Percentiles rank a stretch among this genome's conserved stretches.
Conservation (phyloP, 2,113 vertebrate genomes). For the Typhlomys cinereus region DNA sequence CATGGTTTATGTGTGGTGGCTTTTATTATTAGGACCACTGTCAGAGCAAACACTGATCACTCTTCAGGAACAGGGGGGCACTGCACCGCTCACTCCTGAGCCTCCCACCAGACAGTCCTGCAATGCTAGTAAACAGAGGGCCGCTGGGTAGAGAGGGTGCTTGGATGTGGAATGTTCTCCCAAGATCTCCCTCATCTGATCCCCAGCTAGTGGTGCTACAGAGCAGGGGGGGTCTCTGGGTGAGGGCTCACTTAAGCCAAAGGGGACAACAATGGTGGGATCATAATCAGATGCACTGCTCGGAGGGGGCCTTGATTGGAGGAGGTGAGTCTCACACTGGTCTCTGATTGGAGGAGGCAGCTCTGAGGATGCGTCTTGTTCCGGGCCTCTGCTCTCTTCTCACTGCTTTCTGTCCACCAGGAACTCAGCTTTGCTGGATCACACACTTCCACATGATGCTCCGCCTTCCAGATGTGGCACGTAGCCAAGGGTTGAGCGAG, state of each 20-base stretch:
- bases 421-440: not conserved
- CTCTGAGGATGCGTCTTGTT: not conserved
- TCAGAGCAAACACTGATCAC: accelerated
- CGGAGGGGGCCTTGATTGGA: not conserved
- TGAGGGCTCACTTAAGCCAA: not conserved
- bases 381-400: not conserved
- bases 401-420: not conserved
- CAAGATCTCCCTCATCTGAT: not conserved
- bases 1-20: accelerated
- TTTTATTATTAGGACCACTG: not conserved
- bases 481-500: not conserved
- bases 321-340: not conserved
- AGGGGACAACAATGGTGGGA: not conserved
- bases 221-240: not conserved
- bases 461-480: not conserved
- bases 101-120: too few species aligned
- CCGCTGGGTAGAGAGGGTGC: accelerated
- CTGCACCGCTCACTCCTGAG: not conserved
- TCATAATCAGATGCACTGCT: not conserved
- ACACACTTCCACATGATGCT: not conserved
- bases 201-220: not conserved
- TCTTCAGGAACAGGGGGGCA: not conserved
- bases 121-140: not conserved
- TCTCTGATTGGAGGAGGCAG: not conserved
- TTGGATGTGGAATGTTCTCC: not conserved